A percentile compares a stretch with the other conserved stretches of the same genome.
Evolutionary conservation across 2,797 vertebrate genomes (phyloP).

Genomic region (Lepilemur septentrionalis): DNA sequence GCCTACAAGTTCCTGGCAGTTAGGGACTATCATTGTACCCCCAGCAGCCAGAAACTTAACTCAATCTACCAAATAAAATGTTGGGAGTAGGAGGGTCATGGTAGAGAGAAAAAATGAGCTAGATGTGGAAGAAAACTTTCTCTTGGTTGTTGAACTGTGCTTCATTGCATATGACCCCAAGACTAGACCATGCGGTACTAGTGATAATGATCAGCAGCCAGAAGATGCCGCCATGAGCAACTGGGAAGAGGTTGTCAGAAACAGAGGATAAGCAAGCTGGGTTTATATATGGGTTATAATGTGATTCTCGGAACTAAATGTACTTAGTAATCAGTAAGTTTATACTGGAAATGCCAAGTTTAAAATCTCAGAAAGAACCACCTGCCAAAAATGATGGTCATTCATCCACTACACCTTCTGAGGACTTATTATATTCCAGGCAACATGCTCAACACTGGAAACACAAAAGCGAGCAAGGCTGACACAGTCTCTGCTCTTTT

Average conservation of each 20-base stretch:
- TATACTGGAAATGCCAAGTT: conserved; percentile 32
- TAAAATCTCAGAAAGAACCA: conserved; percentile 36
- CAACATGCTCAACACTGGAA: not conserved
- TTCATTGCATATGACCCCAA: not conserved
- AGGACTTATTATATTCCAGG: not conserved
- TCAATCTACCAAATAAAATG: not conserved
- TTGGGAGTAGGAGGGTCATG: not conserved
- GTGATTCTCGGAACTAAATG: conserved; percentile 23
- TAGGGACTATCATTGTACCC: not conserved
- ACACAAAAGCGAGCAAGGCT: not conserved
- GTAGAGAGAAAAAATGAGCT: not conserved
- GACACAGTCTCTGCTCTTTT: not conserved
- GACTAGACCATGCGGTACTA: not conserved
- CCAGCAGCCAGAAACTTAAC: not conserved
- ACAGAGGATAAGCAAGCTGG: not conserved
- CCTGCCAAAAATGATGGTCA: not conserved
- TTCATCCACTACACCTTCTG: not conserved
- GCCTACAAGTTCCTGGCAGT: not conserved
- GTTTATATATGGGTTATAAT: not conserved
- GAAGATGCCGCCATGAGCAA: not conserved
- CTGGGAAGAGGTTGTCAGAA: not conserved
- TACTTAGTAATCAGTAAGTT: not conserved
- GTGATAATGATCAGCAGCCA: not conserved
- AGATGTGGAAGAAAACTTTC: not conserved
- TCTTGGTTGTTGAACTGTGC: not conserved